Percentiles rank a stretch among this genome's conserved stretches.
Evolutionary conservation across 1,140 invertebrate genomes (phyloP).

Genomic region (Ceratina australensis): DNA sequence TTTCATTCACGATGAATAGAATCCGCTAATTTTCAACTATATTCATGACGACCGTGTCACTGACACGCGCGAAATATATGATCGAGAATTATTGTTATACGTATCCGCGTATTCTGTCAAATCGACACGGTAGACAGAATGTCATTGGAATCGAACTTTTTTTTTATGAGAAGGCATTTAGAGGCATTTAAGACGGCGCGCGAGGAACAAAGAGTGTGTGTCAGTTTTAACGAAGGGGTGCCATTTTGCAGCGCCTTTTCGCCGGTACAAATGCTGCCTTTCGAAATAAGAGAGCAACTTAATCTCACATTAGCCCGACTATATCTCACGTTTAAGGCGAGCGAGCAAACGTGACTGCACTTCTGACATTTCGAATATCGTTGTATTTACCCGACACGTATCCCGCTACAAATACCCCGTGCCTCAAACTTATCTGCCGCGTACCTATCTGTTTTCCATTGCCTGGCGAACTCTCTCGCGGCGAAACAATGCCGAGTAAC

Average conservation of each 20-base stretch:
- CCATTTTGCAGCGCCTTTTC: slow-evolving; percentile 39
- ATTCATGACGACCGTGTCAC: too few species aligned
- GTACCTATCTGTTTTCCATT: slow-evolving; percentile 27
- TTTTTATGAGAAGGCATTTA: too few species aligned
- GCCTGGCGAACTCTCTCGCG: slow-evolving; percentile 2
- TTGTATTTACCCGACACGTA: slow-evolving; percentile 42
- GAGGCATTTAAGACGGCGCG: neutral
- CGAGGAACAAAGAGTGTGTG: neutral
- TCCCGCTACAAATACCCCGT: slow-evolving; percentile 42
- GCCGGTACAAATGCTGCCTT: slow-evolving; percentile 39
- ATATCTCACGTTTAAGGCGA: slow-evolving; percentile 49
- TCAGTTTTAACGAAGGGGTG: neutral
- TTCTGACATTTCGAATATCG: slow-evolving; percentile 55
- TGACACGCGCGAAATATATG: too few species aligned
- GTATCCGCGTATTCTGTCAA: too few species aligned
- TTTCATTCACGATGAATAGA: neutral
- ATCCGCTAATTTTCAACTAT: too few species aligned
- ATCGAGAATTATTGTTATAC: too few species aligned
- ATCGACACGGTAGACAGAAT: too few species aligned
- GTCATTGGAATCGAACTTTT: too few species aligned
- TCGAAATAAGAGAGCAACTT: slow-evolving; percentile 50
- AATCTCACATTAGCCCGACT: slow-evolving; percentile 46
- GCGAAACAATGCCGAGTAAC: slow-evolving; percentile 35
- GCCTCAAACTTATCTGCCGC: slow-evolving; percentile 46
- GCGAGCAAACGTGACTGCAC: slow-evolving; percentile 48